phyloP scores from a whole-genome alignment of 2,113 vertebrate species.

The Sclerurus mexicanus region DNA sequence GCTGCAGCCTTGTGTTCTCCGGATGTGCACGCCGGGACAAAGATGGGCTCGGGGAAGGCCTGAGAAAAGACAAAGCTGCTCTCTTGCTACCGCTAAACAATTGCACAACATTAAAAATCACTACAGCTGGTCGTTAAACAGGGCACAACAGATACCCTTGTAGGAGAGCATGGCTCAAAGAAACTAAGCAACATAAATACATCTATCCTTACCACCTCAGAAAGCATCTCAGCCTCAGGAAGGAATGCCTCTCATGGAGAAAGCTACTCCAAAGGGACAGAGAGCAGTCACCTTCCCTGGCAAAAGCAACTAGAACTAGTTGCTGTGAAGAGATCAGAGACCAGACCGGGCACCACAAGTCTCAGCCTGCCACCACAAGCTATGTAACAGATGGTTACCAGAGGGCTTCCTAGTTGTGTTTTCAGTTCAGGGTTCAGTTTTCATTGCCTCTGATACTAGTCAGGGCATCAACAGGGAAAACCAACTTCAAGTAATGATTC shows the following conservation, averaged over 20 bases:
- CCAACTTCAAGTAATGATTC: background rate
- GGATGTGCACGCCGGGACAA: rapidly evolving
- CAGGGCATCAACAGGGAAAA: background rate
- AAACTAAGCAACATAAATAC: background rate
- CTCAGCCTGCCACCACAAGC: background rate
- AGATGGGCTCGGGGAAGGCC: background rate
- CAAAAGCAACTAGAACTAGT: background rate
- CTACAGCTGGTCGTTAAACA: background rate
- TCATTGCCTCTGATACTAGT: background rate
- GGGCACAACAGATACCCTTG: background rate
- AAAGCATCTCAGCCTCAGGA: background rate
- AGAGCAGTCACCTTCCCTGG: background rate
- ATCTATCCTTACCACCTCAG: background rate
- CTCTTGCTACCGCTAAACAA: background rate
- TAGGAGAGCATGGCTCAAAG: rapidly evolving
- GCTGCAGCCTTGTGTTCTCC: background rate
- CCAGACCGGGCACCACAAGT: background rate
- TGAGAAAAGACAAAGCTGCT: background rate
- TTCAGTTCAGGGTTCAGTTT: background rate
- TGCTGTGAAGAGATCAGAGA: background rate
- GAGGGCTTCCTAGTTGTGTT: background rate
- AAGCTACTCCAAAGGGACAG: background rate
- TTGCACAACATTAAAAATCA: background rate
- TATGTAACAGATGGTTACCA: background rate
- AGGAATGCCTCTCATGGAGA: background rate